Evolutionary conservation across 2,888 invertebrate genomes (phyloP).

Genomic region (Strigamia transsilvanica): DNA sequence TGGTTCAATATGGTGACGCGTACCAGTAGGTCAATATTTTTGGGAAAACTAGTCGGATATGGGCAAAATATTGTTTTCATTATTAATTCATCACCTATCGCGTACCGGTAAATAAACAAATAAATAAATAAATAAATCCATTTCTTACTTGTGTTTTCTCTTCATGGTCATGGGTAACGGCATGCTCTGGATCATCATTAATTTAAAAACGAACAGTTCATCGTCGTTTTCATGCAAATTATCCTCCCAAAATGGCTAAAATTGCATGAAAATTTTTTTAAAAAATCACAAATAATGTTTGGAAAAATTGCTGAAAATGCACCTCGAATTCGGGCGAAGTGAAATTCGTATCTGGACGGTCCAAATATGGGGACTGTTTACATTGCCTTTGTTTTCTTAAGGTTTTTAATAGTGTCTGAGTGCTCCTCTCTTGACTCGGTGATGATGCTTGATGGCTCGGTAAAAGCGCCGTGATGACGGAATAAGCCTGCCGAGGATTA

Average conservation of each 20-base stretch:
- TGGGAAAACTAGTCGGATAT: too few species aligned
- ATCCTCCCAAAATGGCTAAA: constrained; percentile 27
- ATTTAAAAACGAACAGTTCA: neutral
- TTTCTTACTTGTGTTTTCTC: constrained; percentile 45
- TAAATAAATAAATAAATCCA: neutral
- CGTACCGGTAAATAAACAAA: too few species aligned
- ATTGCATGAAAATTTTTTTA: neutral
- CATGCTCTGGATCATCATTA: constrained; percentile 52
- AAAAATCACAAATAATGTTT: too few species aligned
- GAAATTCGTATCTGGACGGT: neutral
- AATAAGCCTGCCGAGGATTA: constrained; percentile 41
- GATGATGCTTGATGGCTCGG: constrained; percentile 29
- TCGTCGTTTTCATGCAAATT: constrained; percentile 46
- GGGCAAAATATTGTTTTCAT: too few species aligned
- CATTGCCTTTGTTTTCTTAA: neutral
- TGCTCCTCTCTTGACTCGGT: constrained; percentile 16
- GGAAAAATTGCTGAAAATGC: neutral
- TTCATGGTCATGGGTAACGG: constrained; percentile 51
- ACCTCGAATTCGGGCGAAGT: neutral
- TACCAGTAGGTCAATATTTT: too few species aligned
- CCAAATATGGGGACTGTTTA: neutral
- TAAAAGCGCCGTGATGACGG: constrained; percentile 32
- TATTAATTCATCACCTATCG: too few species aligned
- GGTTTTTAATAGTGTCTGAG: constrained; percentile 16
- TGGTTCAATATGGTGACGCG: too few species aligned